Evolutionary conservation across 1,140 invertebrate species (phyloP).

Genomic region (Drosophila miranda): DNA sequence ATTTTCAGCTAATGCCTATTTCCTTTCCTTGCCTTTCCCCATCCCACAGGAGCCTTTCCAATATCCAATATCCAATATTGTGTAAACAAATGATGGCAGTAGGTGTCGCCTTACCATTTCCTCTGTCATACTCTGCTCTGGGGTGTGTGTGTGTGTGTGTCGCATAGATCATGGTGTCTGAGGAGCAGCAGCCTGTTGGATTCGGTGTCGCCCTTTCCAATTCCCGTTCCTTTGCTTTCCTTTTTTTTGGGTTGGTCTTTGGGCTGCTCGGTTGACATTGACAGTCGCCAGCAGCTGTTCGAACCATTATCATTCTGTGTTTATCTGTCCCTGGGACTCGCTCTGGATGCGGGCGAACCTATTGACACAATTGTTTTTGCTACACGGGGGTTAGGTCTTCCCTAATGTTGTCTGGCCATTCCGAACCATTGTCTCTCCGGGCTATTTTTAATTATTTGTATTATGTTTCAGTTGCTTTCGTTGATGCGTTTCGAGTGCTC

Average conservation of each 20-base stretch:
- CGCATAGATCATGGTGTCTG: slow-evolving; percentile 59
- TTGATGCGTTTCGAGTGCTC: slow-evolving; percentile 48
- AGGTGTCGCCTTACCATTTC: slow-evolving; percentile 74
- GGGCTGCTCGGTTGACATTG: slow-evolving; percentile 53
- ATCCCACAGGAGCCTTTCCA: slow-evolving; percentile 20
- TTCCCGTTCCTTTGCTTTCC: neutral
- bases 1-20: slow-evolving; percentile 76
- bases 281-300: slow-evolving; percentile 60
- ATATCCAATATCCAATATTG: slow-evolving; percentile 74
- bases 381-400: slow-evolving; percentile 46
- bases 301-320: slow-evolving; percentile 66
- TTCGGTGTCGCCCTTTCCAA: slow-evolving; percentile 24
- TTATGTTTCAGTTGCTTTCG: slow-evolving; percentile 72
- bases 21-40: slow-evolving; percentile 47
- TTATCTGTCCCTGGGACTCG: slow-evolving; percentile 52
- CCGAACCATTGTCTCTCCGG: slow-evolving; percentile 42
- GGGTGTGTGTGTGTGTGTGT: slow-evolving; percentile 22
- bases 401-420: slow-evolving; percentile 25
- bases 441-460: slow-evolving; percentile 80
- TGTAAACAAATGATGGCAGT: slow-evolving; percentile 78
- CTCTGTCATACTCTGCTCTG: slow-evolving; percentile 19
- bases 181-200: slow-evolving; percentile 61
- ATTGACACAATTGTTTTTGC: slow-evolving; percentile 79
- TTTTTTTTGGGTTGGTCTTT: slow-evolving; percentile 27
- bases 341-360: slow-evolving; percentile 71